Conservation (phyloP, 2,888 invertebrate species). For the Theodoxus fluviatilis region DNA sequence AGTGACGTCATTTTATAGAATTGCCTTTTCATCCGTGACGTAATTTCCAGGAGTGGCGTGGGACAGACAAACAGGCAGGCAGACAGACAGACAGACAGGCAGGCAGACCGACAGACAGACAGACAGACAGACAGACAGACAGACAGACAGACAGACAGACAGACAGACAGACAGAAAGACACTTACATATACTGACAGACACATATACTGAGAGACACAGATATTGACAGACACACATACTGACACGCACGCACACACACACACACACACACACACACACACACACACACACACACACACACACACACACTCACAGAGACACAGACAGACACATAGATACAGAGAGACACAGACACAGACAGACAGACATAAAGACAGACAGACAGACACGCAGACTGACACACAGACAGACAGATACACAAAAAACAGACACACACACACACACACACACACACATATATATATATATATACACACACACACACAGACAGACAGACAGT, state of each 20-base stretch:
- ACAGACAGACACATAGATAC: background rate
- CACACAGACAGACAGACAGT: background rate
- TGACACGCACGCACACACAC: conserved; percentile 13
- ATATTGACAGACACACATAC: no score
- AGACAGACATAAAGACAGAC: background rate
- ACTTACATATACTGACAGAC: no score
- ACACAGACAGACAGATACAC: background rate
- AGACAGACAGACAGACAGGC: no score
- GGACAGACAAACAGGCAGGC: no score
- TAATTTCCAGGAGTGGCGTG: no score
- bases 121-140: no score
- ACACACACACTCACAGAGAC: conserved; percentile 3
- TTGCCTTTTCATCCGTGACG: no score
- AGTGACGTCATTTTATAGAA: no score
- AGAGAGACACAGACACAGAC: conserved; percentile 3
- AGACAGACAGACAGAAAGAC: no score
- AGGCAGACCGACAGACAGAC: no score
- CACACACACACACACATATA: background rate
- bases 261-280: conserved; percentile 9
- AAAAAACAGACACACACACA: background rate
- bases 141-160: no score
- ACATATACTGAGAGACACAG: no score
- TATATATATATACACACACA: background rate
- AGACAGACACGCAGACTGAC: background rate
- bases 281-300: background rate